phyloP scores from a whole-genome alignment of 1,140 invertebrate genomes.

The Aplysia californica region DNA sequence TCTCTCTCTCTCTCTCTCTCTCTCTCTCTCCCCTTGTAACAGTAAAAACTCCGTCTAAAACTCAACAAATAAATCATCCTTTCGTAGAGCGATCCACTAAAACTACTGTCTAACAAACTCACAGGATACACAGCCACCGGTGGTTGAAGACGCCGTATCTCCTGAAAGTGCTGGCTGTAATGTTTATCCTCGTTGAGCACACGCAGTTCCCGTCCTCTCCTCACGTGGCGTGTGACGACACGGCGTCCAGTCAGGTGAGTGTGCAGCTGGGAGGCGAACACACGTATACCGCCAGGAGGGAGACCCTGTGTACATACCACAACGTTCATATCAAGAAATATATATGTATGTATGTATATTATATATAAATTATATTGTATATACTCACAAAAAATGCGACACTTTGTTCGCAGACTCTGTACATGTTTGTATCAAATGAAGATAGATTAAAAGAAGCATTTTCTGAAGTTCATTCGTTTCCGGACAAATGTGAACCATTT shows the following conservation, averaged over 20 bases:
- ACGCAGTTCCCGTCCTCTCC: conserved; percentile 80
- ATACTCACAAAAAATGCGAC: no score
- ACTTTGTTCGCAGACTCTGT: no score
- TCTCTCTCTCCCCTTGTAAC: background rate
- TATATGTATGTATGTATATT: no score
- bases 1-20: background rate
- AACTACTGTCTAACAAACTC: conserved; percentile 44
- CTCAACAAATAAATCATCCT: background rate
- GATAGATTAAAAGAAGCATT: no score
- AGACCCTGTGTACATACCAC: no score
- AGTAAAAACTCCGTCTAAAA: background rate
- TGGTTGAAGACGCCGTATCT: conserved; percentile 88
- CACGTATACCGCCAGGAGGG: conserved; percentile 83
- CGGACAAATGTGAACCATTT: no score
- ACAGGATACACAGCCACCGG: conserved; percentile 87
- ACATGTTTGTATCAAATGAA: no score
- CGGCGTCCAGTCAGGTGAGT: conserved; percentile 89
- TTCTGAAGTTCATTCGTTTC: no score
- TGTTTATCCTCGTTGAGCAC: conserved; percentile 93
- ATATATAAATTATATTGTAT: no score
- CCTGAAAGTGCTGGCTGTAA: conserved; percentile 98
- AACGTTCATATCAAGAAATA: no score
- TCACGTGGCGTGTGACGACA: conserved; percentile 85
- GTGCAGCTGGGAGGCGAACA: conserved; percentile 97
- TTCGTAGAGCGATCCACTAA: background rate